Percentiles rank a stretch among this genome's conserved stretches.
These are phyloP conservation scores for Oithona nana DNA, from an alignment of 2,888 invertebrate species.

Conservation along the genomic window DNA sequence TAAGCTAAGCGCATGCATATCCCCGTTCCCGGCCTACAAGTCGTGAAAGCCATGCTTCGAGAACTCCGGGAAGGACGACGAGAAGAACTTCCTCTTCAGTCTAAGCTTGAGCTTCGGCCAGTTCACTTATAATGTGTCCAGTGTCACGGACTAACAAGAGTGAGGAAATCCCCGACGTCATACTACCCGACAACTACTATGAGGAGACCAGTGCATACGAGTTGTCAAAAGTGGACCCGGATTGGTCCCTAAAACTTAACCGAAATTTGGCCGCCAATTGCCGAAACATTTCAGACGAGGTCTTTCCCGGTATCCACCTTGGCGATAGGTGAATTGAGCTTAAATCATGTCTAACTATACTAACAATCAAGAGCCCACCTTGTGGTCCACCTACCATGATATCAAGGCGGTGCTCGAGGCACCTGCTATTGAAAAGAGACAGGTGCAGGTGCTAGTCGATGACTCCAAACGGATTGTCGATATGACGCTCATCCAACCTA, in stretches of 20 bases:
- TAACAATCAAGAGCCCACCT: neutral
- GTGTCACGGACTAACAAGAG: too few relatives aligned
- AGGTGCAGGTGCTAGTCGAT: neutral
- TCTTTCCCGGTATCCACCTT: conserved; percentile 16
- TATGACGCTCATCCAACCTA: conserved; percentile 3
- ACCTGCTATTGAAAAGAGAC: neutral
- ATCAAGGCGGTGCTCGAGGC: neutral
- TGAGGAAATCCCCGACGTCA: too few relatives aligned
- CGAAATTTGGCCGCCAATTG: conserved; percentile 5
- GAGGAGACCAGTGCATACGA: neutral
- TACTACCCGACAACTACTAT: neutral
- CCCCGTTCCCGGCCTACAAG: too few relatives aligned
- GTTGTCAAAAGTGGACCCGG: neutral
- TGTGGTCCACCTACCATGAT: neutral
- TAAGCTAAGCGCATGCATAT: too few relatives aligned
- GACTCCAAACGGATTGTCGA: conserved; percentile 10
- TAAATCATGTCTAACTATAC: neutral
- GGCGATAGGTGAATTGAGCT: conserved; percentile 12
- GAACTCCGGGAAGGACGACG: too few relatives aligned
- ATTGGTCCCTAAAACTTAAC: conserved; percentile 3
- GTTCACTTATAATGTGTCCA: too few relatives aligned
- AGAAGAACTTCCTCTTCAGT: too few relatives aligned
- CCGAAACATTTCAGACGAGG: conserved; percentile 15
- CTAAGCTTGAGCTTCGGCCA: too few relatives aligned
- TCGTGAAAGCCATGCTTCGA: too few relatives aligned